Conservation (phyloP, 1,140 invertebrate genomes). For the Maniola jurtina region DNA sequence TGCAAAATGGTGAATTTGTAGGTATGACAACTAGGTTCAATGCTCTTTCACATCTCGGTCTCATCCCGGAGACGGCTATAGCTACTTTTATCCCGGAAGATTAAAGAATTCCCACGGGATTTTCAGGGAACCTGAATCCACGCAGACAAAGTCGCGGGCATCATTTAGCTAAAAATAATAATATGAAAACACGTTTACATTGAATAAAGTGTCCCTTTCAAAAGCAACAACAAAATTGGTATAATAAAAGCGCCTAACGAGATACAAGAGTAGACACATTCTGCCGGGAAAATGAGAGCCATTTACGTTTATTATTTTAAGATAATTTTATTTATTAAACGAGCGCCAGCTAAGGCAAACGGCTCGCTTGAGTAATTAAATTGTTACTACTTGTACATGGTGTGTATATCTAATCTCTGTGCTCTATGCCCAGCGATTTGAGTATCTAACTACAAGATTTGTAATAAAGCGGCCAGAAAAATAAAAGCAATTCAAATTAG, state of each 20-base stretch:
- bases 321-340: constrained; percentile 32
- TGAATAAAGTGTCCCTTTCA: constrained; percentile 5
- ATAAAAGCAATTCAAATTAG: too few species aligned
- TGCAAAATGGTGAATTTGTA: too few species aligned
- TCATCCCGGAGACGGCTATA: too few species aligned
- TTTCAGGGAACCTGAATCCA: too few species aligned
- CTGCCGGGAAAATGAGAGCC: constrained; percentile 17
- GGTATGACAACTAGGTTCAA: too few species aligned
- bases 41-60: too few species aligned
- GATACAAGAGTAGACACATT: constrained; percentile 20
- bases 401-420: constrained; percentile 12
- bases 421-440: constrained; percentile 13
- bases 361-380: constrained; percentile 29
- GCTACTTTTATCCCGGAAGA: too few species aligned
- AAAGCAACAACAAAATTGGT: constrained; percentile 7
- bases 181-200: not conserved
- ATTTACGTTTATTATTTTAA: constrained; percentile 30
- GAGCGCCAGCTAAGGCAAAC: constrained; percentile 19
- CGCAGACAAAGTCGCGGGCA: too few species aligned
- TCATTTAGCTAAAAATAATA: not conserved
- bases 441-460: too few species aligned
- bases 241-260: constrained; percentile 13
- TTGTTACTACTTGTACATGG: constrained; percentile 26
- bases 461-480: too few species aligned
- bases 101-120: too few species aligned